phyloP scores from a whole-genome alignment of 2,113 vertebrate genomes.

The Loxodonta africana region DNA sequence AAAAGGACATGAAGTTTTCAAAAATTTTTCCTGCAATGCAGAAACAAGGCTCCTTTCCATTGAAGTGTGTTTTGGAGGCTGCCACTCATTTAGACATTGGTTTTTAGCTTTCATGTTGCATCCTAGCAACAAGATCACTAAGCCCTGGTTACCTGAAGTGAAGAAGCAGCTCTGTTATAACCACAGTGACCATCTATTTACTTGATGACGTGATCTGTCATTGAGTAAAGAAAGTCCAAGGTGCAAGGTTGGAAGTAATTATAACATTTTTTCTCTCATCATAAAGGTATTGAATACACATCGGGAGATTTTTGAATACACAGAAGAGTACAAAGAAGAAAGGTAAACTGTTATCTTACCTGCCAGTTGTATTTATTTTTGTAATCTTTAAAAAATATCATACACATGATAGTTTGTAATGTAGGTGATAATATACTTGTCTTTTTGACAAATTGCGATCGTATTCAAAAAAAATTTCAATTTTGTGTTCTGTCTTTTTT shows the following conservation, averaged over 20 bases:
- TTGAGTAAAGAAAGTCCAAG: not conserved
- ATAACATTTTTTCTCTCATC: not conserved
- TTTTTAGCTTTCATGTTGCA: not conserved
- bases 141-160: not conserved
- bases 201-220: not conserved
- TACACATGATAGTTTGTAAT: not conserved
- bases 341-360: not conserved
- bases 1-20: not conserved
- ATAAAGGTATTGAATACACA: not conserved
- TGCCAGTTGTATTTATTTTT: not conserved
- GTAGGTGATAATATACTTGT: not conserved
- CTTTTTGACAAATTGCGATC: not conserved
- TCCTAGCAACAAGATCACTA: not conserved
- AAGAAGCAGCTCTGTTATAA: not conserved
- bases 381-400: slow-evolving; percentile 36
- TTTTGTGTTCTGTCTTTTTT: not conserved
- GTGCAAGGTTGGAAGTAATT: not conserved
- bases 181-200: not conserved
- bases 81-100: not conserved
- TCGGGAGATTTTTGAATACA: not conserved
- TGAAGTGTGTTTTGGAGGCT: not conserved
- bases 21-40: not conserved
- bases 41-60: not conserved
- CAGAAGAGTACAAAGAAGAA: not conserved
- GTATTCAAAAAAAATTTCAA: not conserved